Conservation (phyloP, 2,113 vertebrate genomes). For the Bostrychus sinensis region DNA sequence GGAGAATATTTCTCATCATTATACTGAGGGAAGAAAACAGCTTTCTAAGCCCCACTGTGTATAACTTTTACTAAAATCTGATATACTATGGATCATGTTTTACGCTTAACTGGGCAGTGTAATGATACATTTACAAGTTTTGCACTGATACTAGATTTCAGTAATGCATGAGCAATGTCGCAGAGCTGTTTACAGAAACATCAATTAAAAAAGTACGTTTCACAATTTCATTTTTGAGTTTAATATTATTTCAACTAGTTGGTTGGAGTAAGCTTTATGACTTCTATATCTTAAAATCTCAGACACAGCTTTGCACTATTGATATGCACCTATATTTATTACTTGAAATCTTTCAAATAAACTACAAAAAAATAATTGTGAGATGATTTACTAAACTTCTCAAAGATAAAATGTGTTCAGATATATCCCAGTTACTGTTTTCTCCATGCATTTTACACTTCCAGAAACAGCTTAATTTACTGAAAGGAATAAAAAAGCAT, state of each 20-base stretch:
- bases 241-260: no score
- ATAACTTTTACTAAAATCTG: background rate
- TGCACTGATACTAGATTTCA: background rate
- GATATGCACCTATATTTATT: no score
- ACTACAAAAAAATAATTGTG: no score
- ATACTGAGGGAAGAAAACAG: background rate
- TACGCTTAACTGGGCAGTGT: conserved; percentile 8
- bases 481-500: background rate
- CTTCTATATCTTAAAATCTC: no score
- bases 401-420: no score
- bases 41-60: background rate
- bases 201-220: no score
- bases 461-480: background rate
- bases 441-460: background rate
- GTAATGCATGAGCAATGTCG: background rate
- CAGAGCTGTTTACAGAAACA: background rate
- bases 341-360: no score
- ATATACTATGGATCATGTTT: background rate
- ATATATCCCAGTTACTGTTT: background rate
- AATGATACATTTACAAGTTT: background rate
- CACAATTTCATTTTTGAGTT: no score
- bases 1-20: conserved; percentile 11
- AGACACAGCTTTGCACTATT: no score
- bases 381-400: no score
- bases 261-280: no score